Base-by-base conservation (phyloP, 2,797 vertebrate species). In the Carapus acus region DNA sequence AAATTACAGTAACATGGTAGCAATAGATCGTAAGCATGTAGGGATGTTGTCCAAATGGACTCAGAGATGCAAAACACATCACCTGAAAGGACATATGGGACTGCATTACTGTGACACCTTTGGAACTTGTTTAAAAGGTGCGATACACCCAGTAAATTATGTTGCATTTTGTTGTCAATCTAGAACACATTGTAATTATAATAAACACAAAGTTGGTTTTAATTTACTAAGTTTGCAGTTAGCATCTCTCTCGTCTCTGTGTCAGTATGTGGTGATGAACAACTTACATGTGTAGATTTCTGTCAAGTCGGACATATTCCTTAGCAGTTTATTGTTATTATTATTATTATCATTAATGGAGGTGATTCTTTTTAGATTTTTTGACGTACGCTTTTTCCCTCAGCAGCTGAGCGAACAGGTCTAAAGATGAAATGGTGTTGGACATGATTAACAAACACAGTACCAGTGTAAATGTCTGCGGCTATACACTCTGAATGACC, bases 361-460 rank as follows among this genome's bases (percentile, higher is more conserved):
- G n/a, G n/a, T 75, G 73, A 70, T 77, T 21, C 20, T 27, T 33
- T 38, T 48, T 57, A 39, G 52, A 17, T 14, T 24, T 36, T 36
- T 36, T n/a, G 13, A 6, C 11, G 42, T 43, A 21, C 15, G 42
- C 23, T 22, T 43, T 23, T 23, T 16, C 13, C 13, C 54, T 36
- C 41, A 70, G 67, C 52, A 69, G 58, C 52, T 49, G 58, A 74
- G 54, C 75, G 80, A 80, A 76, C 58, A 66, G 72, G 66, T 70
- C 69, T 64, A 57, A 69, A 82, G 82, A 81, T 79, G 74, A 82
- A 80, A 80, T 77, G 76, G 69, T 81, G 80, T 82, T 74, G 79
- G 77, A 87, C 84, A 77, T 79, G 81, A 86, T 86, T 82, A 87
- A 82, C 82, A 85, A 87, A 85, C 82, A 77, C 73, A 69, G 37